Evolutionary conservation across 2,113 vertebrate genomes (phyloP).

Genomic region (Prietella phreatophila): DNA sequence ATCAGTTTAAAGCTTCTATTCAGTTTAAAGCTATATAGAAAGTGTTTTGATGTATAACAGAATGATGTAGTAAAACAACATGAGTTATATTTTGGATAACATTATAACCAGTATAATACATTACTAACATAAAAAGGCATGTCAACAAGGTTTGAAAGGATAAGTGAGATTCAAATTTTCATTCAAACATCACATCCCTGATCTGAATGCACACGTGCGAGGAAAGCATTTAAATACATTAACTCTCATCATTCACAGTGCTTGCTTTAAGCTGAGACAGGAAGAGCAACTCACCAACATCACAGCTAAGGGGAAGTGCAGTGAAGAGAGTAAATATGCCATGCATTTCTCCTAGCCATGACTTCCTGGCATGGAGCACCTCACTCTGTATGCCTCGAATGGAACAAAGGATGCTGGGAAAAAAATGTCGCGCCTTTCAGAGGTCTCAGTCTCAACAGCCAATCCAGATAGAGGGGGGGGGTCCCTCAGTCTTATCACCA

Average conservation of each 20-base stretch:
- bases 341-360: slow-evolving; percentile 41
- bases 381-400: slow-evolving; percentile 30
- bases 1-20: not conserved
- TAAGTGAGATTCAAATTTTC: not conserved
- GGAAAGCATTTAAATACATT: not conserved
- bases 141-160: not conserved
- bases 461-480: slow-evolving; percentile 41
- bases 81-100: not conserved
- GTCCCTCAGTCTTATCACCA: slow-evolving; percentile 34
- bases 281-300: slow-evolving; percentile 46
- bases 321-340: slow-evolving; percentile 22
- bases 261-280: slow-evolving; percentile 8
- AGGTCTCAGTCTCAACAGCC: slow-evolving; percentile 33
- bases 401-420: slow-evolving; percentile 52
- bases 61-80: not conserved
- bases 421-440: slow-evolving; percentile 31
- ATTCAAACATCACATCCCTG: not conserved
- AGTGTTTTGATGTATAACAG: not conserved
- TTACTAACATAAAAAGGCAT: not conserved
- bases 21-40: not conserved
- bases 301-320: not conserved
- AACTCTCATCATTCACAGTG: not conserved
- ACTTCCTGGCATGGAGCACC: slow-evolving; percentile 34
- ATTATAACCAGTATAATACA: not conserved
- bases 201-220: not conserved